phyloP scores from a whole-genome alignment of 2,797 vertebrate genomes.

The Sebastiscus albofasciatus region DNA sequence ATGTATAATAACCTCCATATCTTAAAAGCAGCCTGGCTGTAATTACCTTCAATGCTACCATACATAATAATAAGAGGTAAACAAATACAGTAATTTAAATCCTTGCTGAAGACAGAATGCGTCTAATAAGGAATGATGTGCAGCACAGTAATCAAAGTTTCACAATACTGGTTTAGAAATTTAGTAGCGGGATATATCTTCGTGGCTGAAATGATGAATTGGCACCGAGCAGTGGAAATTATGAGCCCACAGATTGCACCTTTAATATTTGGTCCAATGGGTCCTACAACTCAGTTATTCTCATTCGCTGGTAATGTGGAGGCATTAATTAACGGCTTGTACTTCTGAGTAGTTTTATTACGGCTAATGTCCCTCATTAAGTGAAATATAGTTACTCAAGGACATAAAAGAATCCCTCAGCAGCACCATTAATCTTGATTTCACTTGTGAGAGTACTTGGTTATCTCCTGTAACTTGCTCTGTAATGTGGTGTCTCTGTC shows the following conservation, averaged over 20 bases:
- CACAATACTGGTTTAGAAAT: slow-evolving; percentile 43
- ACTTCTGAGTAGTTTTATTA: slow-evolving; percentile 88
- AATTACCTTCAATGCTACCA: slow-evolving; percentile 12
- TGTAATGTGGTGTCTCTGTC: slow-evolving; percentile 53
- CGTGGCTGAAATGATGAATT: slow-evolving; percentile 67
- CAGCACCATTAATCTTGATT: slow-evolving; percentile 85
- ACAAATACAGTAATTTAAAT: slow-evolving; percentile 42
- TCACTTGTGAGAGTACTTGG: slow-evolving; percentile 81
- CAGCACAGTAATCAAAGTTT: slow-evolving; percentile 47
- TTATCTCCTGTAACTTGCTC: slow-evolving; percentile 68
- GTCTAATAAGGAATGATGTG: slow-evolving; percentile 42
- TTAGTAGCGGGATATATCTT: slow-evolving; percentile 21
- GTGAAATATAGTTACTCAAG: slow-evolving; percentile 84
- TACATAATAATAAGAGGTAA: slow-evolving; percentile 45
- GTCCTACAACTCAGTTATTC: slow-evolving; percentile 80
- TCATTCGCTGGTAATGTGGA: slow-evolving; percentile 78
- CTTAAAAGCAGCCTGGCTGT: slow-evolving; percentile 15
- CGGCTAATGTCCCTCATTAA: slow-evolving; percentile 88
- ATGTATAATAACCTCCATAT: neutral
- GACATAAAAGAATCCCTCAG: slow-evolving; percentile 83
- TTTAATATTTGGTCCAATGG: slow-evolving; percentile 84
- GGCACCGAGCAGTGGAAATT: slow-evolving; percentile 70
- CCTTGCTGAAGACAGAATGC: slow-evolving; percentile 9
- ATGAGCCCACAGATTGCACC: slow-evolving; percentile 74
- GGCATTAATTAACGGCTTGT: slow-evolving; percentile 86